These are phyloP conservation scores for Zaprionus tsacasi DNA, from an alignment of 1,140 invertebrate species.

Conservation along the genomic window DNA sequence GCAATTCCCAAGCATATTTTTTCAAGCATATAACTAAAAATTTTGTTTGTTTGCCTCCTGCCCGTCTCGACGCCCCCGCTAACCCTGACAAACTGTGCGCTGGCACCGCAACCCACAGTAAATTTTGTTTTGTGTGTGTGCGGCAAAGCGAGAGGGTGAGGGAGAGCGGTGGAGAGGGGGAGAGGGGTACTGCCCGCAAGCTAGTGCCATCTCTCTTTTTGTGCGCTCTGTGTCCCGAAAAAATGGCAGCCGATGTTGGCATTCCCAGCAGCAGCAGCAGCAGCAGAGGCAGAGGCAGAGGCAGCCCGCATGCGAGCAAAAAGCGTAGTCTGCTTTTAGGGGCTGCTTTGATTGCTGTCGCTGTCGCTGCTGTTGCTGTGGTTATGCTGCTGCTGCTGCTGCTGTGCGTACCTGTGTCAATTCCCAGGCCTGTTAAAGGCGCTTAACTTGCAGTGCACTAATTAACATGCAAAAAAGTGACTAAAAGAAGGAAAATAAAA, in stretches of 20 bases:
- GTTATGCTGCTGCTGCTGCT: constrained; percentile 30
- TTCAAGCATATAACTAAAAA: not conserved
- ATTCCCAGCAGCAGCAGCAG: constrained; percentile 47
- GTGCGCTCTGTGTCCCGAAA: constrained; percentile 21
- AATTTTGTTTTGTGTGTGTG: constrained; percentile 19
- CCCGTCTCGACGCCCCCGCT: too few relatives aligned
- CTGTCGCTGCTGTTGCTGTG: constrained; percentile 31
- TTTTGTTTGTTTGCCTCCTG: not conserved
- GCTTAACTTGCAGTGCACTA: constrained; percentile 61
- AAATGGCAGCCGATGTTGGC: constrained; percentile 47
- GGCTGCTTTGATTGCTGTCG: constrained; percentile 62
- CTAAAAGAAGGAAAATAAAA: constrained; percentile 11
- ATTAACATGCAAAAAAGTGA: constrained; percentile 70
- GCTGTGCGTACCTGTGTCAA: constrained; percentile 63
- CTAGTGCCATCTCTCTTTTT: constrained; percentile 23
- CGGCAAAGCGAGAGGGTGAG: not conserved
- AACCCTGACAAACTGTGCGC: not conserved
- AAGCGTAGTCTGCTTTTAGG: constrained; percentile 58
- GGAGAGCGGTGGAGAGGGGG: not conserved
- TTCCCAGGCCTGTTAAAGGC: constrained; percentile 72
- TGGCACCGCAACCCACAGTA: constrained; percentile 18
- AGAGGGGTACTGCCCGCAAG: constrained; percentile 4
- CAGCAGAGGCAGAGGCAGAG: constrained; percentile 40
- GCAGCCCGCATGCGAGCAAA: constrained; percentile 60
- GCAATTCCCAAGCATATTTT: not conserved